Base-by-base conservation (phyloP, 1,140 invertebrate genomes). In the Lutraria rhynchaena region DNA sequence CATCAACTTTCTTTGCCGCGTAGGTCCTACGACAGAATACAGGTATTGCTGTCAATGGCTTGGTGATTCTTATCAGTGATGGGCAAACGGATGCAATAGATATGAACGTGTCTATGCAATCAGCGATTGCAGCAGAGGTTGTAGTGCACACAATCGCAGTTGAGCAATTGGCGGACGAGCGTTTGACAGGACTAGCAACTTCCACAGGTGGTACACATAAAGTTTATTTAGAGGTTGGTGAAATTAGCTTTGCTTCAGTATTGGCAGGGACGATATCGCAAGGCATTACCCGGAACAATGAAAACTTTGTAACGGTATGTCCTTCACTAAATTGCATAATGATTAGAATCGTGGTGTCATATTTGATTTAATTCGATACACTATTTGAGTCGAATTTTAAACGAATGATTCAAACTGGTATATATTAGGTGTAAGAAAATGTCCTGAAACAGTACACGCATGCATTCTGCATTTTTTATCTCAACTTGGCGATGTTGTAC, bases 231-330 rank as follows among this genome's bases (percentile, higher is more conserved):
- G 58, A 65, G 5, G 49, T 19, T 24, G 74, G 57, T 3, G 22
- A 17, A 22, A 60, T 77, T 4, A 46, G 55, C 19, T 77, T 77
- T 65, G 60, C 46, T 33, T 58, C 33, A n/a, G n/a, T n/a, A n/a
- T n/a, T n/a, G n/a, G n/a, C n/a, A 19, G 67, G n/a, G n/a, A n/a
- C n/a, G n/a, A n/a, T n/a, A n/a, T n/a, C n/a, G n/a, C n/a, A n/a
- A n/a, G n/a, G n/a, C n/a, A n/a, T n/a, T n/a, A n/a, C n/a, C n/a
- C n/a, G n/a, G n/a, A n/a, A n/a, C n/a, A n/a, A n/a, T n/a, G n/a
- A n/a, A n/a, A n/a, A n/a, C n/a, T n/a, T n/a, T n/a, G n/a, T n/a
- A n/a, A n/a, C n/a, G n/a, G n/a, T n/a, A n/a, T n/a, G n/a, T n/a
- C n/a, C n/a, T n/a, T n/a, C n/a, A n/a, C n/a, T n/a, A n/a, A n/a